Evolutionary conservation across 1,140 invertebrate species (phyloP), one percentile per base, ranked within the genome.

Genomic region (Bacillus rossius): DNA sequence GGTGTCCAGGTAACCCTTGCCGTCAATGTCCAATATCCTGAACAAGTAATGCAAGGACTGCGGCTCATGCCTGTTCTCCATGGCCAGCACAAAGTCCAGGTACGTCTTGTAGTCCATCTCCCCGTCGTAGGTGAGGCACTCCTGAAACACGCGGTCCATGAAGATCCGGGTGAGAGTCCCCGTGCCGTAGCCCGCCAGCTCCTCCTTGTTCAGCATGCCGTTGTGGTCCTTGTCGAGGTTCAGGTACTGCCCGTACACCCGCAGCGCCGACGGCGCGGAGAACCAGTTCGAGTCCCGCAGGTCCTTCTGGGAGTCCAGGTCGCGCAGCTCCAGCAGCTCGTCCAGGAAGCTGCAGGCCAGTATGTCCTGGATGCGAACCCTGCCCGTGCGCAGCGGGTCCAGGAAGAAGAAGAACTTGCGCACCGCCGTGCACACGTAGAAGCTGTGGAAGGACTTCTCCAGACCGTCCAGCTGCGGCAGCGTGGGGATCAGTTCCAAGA

Each of bases 61-160:
- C 0, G 93, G 92, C 71, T 97, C 94, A 57, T 88, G 84, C 19
- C 92, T 81, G 77, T 98, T 95, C 73, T 98, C 94, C 60, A 98
- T 74, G 0, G 95, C 95, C 23, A 98, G 76, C 0, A 96, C 91
- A 76, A 98, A 91, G 71, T 98, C 94, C 17, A 98, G 73, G 74
- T 96, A 99, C 0, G 93, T 94, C 76, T 97, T 97, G 72, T 97
- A 99, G 74, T 99, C 96, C 87, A 98, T 97, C 81, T 98, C 94
- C 7, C 92, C 94, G 66, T 94, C 88, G 70, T 95, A 98, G 0
- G 95, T 98, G 0, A 96, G 79, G 67, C 91, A 96, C 69, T 96
- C 94, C 75, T 98, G 92, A 75, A 97, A 98, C 0, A 98, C 89
- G 47, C 94, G 80, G 64, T 95, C 91, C 10, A 98, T 80, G 74